Evolutionary conservation across 2,797 vertebrate genomes (phyloP).

Genomic region (Microhierax caerulescens): DNA sequence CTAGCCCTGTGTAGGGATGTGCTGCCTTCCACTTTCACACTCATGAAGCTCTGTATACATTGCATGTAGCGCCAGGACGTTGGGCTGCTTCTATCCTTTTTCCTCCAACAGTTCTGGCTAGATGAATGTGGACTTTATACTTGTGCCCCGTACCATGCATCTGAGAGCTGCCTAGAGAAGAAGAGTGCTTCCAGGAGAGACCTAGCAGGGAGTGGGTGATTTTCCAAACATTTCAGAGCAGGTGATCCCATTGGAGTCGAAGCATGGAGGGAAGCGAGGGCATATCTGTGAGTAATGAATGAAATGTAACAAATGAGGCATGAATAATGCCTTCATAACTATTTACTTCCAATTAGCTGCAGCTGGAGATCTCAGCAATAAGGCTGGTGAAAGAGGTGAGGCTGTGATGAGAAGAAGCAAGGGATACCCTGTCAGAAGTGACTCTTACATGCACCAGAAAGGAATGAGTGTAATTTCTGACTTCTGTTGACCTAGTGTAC

Average conservation of each 20-base stretch:
- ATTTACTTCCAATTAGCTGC: background rate
- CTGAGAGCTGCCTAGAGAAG: background rate
- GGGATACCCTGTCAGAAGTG: background rate
- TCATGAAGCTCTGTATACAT: background rate
- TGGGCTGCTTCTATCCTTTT: background rate
- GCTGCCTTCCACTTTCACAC: background rate
- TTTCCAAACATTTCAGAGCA: background rate
- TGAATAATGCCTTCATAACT: background rate
- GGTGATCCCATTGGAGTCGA: background rate
- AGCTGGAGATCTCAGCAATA: background rate
- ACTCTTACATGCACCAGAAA: background rate
- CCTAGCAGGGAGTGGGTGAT: background rate
- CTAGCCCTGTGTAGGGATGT: accelerated
- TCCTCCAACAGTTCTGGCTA: background rate
- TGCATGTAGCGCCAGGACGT: background rate
- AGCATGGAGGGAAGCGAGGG: background rate
- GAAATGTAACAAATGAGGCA: background rate
- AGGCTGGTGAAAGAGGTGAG: background rate
- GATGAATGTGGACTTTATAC: background rate
- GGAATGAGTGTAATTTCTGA: background rate
- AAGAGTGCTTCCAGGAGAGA: background rate
- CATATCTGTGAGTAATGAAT: background rate
- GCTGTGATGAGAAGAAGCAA: background rate
- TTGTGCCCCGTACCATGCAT: accelerated
- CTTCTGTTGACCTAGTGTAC: background rate